Base-by-base conservation (phyloP, 1,140 invertebrate species). In the Stegodyphus dumicola region DNA sequence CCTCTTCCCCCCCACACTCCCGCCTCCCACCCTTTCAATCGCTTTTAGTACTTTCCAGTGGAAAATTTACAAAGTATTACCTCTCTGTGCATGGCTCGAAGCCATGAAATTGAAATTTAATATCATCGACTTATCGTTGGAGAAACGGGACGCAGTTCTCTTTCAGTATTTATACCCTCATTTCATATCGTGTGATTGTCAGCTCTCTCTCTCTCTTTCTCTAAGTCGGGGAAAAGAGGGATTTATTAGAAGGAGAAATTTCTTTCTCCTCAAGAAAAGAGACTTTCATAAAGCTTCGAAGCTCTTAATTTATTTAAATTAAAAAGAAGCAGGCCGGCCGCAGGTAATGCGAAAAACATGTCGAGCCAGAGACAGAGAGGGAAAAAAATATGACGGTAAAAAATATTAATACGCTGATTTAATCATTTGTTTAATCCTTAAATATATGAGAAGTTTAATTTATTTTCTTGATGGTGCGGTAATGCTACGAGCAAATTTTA, bases 21-120 rank as follows among this genome's bases (percentile, higher is more conserved):
- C 69, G 7, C 18, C 49, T 48, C 49, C 9, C 49, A 48, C 49
- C 69, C 33, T 79, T 79, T 79, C 77, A 70, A 79, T 79, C 66
- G 77, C 66, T 69, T 67, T 33, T 79, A 49, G 73, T 75, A 56
- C 52, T 51, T 33, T 9, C 48, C 49, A 79, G 65, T 13, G 53
- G 51, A 79, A 79, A 79, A 79, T 79, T 79, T 79, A 53, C 77
- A 69, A 79, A 79, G 77, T 79, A 79, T 79, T 79, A 79, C 77
- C 52, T 54, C 52, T 17, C 15, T 73, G 11, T 13, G 13, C n/a
- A 15, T 79, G 54, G 48, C 64, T 69, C n/a, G 64, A 10, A 67
- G 77, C 65, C 77, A 79, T 79, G 77, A 79, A 79, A 79, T 67
- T 79, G 77, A 79, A 79, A 79, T 79, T 79, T 79, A 79, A 79